phyloP scores from a whole-genome alignment of 2,113 vertebrate genomes.

The Cinclus mexicanus region DNA sequence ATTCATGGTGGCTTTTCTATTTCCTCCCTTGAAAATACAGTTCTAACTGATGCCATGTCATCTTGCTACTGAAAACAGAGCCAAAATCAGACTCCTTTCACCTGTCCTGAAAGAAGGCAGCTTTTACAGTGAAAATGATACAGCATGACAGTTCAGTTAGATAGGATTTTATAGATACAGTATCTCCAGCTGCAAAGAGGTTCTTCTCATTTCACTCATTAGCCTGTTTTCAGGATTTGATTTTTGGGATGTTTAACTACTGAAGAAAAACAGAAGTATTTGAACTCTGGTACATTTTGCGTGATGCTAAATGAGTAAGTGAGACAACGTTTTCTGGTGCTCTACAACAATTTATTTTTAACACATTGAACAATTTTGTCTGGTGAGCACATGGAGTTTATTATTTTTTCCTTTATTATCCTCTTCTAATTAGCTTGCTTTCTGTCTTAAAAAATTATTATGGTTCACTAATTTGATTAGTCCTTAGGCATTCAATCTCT shows the following conservation, averaged over 20 bases:
- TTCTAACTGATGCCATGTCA: neutral
- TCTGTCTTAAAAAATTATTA: neutral
- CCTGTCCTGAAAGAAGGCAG: neutral
- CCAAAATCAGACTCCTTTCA: neutral
- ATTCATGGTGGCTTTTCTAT: neutral
- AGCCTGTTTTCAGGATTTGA: neutral
- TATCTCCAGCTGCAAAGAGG: neutral
- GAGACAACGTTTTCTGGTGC: neutral
- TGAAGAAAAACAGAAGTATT: neutral
- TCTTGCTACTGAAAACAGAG: neutral
- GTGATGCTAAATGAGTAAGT: neutral
- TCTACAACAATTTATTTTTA: neutral
- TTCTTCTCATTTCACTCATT: neutral
- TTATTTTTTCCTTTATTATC: neutral
- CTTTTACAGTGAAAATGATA: neutral
- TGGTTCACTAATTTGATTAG: neutral
- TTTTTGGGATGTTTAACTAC: neutral
- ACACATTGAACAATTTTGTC: neutral
- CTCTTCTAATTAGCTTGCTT: neutral
- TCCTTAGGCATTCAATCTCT: neutral
- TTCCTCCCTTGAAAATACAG: neutral
- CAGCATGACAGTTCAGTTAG: neutral
- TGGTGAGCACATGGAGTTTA: neutral
- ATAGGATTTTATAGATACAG: neutral
- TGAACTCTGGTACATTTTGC: neutral